A percentile compares a stretch with the other conserved stretches of the same genome.
phyloP scores from a whole-genome alignment of 2,888 invertebrate species.

The Stenoptilia bipunctidactyla region DNA sequence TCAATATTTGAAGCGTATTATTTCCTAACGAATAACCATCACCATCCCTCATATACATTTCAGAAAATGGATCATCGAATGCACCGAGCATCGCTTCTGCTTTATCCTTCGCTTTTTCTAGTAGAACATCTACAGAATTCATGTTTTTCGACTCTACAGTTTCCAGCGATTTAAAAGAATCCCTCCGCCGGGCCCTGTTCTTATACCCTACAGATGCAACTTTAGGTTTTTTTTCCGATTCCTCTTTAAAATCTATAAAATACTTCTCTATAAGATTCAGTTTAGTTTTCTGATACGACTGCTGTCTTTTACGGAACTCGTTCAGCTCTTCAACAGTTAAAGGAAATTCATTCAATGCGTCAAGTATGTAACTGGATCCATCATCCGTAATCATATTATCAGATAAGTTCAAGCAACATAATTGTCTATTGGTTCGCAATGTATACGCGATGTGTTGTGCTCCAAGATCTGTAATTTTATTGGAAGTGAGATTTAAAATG shows the following conservation, averaged over 20 bases:
- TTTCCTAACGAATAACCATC: conserved; percentile 5
- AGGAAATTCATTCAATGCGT: conserved; percentile 26
- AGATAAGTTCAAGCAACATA: conserved; percentile 36
- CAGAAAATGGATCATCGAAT: background rate
- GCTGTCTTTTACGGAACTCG: conserved; percentile 16
- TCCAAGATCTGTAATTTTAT: conserved; percentile 37
- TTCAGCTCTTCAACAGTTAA: conserved; percentile 27
- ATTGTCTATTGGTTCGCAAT: conserved; percentile 30
- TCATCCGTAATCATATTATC: conserved; percentile 34
- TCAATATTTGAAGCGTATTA: background rate
- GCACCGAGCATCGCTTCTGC: no score
- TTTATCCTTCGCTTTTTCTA: no score
- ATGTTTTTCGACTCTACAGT: no score
- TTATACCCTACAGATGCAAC: no score
- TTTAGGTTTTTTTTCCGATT: no score
- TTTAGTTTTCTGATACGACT: conserved; percentile 27
- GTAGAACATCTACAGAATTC: no score
- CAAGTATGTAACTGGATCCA: conserved; percentile 26
- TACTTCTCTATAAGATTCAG: conserved; percentile 18
- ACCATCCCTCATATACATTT: conserved; percentile 20
- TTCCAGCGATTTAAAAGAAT: no score
- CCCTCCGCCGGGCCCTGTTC: no score
- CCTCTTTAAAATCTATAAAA: no score
- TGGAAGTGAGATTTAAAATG: conserved; percentile 34
- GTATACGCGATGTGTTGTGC: conserved; percentile 25